Conservation (phyloP, 1,140 invertebrate genomes). For the Lepidotrigona ventralis region DNA sequence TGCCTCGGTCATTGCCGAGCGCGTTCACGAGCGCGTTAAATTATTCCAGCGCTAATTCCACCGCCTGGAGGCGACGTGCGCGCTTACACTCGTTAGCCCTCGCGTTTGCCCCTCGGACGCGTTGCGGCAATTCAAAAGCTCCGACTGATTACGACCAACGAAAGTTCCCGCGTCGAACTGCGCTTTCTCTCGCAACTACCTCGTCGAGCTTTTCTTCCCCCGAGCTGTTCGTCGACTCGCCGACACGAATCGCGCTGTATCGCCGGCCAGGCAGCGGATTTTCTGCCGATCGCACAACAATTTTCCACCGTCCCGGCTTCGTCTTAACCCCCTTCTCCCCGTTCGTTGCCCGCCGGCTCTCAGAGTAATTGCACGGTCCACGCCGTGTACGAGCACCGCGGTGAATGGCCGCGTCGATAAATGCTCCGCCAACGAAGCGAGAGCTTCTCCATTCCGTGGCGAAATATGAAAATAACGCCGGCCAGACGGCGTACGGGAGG, state of each 20-base stretch:
- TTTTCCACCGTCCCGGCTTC: conserved; percentile 35
- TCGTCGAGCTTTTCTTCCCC: background rate
- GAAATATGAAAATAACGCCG: conserved; percentile 32
- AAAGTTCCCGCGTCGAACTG: conserved; percentile 5
- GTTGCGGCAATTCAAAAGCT: conserved; percentile 43
- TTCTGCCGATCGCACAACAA: conserved; percentile 33
- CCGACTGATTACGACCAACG: conserved; percentile 48
- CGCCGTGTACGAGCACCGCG: background rate
- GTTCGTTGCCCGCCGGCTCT: conserved; percentile 3
- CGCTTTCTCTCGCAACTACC: background rate
- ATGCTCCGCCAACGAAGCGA: background rate
- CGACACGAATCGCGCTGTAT: background rate
- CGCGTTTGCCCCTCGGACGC: conserved; percentile 14
- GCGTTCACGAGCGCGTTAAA: conserved; percentile 47
- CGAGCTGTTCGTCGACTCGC: conserved; percentile 33
- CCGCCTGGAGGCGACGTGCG: conserved; percentile 25
- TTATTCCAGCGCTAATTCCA: conserved; percentile 44
- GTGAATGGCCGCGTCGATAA: conserved; percentile 43
- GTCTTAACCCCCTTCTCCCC: background rate
- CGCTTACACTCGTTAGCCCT: conserved; percentile 42
- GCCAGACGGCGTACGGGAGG: background rate
- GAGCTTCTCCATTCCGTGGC: background rate
- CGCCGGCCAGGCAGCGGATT: background rate
- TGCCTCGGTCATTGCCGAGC: no score
- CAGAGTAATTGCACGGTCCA: conserved; percentile 48